Conservation (phyloP, 2,113 vertebrate species). For the human region DNA sequence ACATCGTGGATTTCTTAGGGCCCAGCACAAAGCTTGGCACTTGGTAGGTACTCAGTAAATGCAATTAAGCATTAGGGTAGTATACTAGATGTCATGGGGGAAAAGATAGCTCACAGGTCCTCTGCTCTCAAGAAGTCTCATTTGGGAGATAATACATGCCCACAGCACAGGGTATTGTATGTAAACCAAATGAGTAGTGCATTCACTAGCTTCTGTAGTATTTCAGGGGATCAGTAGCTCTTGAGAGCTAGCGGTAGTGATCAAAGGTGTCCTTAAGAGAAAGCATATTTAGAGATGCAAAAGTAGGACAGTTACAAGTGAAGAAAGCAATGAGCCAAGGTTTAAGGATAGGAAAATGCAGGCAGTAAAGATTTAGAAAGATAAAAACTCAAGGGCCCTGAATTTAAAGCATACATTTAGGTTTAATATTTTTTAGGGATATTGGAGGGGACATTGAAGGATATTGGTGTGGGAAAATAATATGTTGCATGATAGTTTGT, state of each 20-base stretch:
- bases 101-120: not conserved
- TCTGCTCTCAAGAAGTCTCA: not conserved
- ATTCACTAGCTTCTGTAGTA: not conserved
- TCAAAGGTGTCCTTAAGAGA: not conserved
- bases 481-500: slow-evolving; percentile 12
- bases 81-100: not conserved
- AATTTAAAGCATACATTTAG: not conserved
- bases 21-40: not conserved
- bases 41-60: not conserved
- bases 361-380: not conserved
- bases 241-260: not conserved
- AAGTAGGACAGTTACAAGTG: not conserved
- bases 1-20: not conserved
- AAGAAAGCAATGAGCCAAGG: not conserved
- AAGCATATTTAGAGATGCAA: not conserved
- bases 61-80: not conserved
- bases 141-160: not conserved
- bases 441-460: not conserved
- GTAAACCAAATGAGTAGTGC: not conserved
- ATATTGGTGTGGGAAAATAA: not conserved
- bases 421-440: not conserved
- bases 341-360: not conserved
- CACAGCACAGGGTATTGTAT: not conserved
- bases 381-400: not conserved
- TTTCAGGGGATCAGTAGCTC: not conserved